A percentile compares a stretch with the other conserved stretches of the same genome.
These are phyloP conservation scores for Amphiduros pacificus DNA, from an alignment of 2,888 invertebrate genomes.

Conservation along the genomic window DNA sequence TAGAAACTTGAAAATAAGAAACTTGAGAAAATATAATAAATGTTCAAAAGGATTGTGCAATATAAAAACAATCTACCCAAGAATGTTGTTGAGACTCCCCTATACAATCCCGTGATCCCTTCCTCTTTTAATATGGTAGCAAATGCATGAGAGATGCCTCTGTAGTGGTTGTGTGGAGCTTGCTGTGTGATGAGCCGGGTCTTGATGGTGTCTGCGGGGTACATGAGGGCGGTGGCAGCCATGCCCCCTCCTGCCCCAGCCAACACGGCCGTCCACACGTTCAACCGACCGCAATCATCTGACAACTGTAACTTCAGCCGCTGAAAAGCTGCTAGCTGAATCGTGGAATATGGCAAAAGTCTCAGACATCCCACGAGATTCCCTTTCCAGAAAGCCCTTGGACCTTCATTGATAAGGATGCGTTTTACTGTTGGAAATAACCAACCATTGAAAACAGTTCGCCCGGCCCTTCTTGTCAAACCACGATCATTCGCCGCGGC, in stretches of 20 bases:
- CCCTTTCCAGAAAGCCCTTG: constrained; percentile 3
- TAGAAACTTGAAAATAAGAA: no score
- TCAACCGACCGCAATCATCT: constrained; percentile 1
- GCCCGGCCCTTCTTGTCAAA: no score
- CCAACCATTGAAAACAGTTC: no score
- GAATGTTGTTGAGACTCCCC: constrained; percentile 4
- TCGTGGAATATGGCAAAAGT: constrained; percentile 1
- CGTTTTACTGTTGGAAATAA: no score
- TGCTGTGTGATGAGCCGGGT: constrained; percentile 9
- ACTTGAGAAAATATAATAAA: no score
- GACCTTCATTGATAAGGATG: no score
- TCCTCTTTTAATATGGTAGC: not conserved
- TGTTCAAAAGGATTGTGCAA: no score
- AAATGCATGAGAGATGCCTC: not conserved
- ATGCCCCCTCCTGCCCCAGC: constrained; percentile 10
- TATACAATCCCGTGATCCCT: constrained; percentile 1
- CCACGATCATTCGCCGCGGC: no score
- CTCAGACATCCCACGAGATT: constrained; percentile 5
- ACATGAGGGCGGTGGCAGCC: constrained; percentile 2
- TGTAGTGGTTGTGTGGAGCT: constrained; percentile 8
- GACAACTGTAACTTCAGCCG: not conserved
- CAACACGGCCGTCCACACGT: not conserved
- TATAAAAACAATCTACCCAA: no score
- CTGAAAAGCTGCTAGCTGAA: constrained; percentile 1
- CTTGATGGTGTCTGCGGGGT: constrained; percentile 9